Evolutionary conservation across 2,113 vertebrate genomes (phyloP).

Genomic region (Lota lota): DNA sequence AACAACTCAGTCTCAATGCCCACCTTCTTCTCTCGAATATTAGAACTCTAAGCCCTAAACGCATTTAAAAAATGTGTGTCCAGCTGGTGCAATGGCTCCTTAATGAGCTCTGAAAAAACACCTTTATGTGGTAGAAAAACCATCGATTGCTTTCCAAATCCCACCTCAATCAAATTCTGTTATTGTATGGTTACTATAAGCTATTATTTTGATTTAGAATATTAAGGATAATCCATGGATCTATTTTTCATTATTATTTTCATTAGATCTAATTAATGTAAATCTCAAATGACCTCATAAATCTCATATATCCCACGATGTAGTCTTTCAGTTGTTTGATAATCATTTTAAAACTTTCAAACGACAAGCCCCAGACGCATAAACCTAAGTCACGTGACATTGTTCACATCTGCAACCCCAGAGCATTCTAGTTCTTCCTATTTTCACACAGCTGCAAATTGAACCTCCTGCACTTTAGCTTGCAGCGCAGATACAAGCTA

Average conservation of each 20-base stretch:
- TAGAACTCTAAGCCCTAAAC: too few relatives aligned
- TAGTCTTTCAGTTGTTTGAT: too few relatives aligned
- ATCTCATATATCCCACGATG: too few relatives aligned
- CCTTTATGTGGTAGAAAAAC: too few relatives aligned
- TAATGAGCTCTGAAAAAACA: too few relatives aligned
- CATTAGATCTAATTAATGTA: slow-evolving; percentile 12
- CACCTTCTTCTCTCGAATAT: too few relatives aligned
- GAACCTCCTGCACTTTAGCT: background rate
- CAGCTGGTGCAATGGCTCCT: too few relatives aligned
- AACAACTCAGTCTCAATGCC: too few relatives aligned
- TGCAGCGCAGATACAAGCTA: background rate
- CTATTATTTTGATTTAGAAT: slow-evolving; percentile 1
- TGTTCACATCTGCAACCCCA: background rate
- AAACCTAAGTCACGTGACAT: slow-evolving; percentile 8
- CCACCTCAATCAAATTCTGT: background rate
- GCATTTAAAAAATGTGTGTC: too few relatives aligned
- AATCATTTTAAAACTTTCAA: too few relatives aligned
- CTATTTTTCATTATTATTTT: slow-evolving; percentile 35
- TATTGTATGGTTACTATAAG: background rate
- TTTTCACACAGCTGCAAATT: background rate
- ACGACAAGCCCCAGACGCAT: background rate
- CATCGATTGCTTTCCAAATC: too few relatives aligned
- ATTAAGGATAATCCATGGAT: slow-evolving; percentile 44
- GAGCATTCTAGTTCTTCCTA: background rate
- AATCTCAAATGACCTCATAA: background rate